Conservation (phyloP, 2,113 vertebrate genomes). For the Neodon shergylaensis region DNA sequence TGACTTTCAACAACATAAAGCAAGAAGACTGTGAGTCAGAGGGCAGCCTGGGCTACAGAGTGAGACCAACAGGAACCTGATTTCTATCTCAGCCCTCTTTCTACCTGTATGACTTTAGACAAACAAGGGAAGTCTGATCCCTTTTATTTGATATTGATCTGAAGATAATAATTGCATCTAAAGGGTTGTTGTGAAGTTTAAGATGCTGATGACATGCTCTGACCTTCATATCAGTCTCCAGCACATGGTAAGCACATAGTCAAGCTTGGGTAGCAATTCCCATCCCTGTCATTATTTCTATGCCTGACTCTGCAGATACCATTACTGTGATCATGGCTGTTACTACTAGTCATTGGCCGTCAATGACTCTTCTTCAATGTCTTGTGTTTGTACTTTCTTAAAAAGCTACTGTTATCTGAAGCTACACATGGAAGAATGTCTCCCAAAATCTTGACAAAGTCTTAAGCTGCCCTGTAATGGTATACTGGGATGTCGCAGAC, state of each 20-base stretch:
- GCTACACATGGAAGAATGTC: neutral
- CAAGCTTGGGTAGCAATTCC: neutral
- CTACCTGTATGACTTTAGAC: neutral
- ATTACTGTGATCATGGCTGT: neutral
- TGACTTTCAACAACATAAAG: neutral
- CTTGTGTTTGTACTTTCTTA: neutral
- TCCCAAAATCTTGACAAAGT: neutral
- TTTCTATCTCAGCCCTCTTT: neutral
- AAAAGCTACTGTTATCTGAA: neutral
- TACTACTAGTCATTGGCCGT: neutral
- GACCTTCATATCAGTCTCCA: neutral
- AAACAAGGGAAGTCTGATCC: neutral
- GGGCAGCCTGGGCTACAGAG: neutral
- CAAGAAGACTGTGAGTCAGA: neutral
- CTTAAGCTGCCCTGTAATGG: no score
- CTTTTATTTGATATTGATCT: neutral
- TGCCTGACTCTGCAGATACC: neutral
- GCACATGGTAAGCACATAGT: neutral
- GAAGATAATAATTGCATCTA: neutral
- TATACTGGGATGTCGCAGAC: neutral
- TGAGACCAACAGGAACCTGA: neutral
- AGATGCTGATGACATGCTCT: neutral
- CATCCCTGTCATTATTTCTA: neutral
- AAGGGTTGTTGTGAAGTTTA: neutral
- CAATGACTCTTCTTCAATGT: neutral